These are phyloP conservation scores for Plutella xylostella DNA, from an alignment of 2,888 invertebrate species.

Conservation along the genomic window DNA sequence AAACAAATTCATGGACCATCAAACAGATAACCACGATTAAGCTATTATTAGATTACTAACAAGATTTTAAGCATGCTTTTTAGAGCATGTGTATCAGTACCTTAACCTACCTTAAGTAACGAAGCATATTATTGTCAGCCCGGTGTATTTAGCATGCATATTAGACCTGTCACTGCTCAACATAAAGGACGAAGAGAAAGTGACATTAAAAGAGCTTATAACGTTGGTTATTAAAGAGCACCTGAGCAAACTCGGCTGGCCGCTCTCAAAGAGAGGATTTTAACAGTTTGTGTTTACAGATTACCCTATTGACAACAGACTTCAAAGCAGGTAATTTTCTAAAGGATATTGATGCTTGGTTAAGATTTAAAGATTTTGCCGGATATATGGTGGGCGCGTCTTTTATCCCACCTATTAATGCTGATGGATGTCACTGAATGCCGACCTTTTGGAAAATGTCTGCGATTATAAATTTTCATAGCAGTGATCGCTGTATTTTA, in stretches of 20 bases:
- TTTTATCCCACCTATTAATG: no score
- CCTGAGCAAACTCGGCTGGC: conserved; percentile 54
- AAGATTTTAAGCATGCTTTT: no score
- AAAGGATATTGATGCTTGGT: conserved; percentile 33
- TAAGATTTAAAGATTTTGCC: conserved; percentile 26
- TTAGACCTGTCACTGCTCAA: conserved; percentile 18
- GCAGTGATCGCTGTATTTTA: no score
- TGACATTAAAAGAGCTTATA: conserved; percentile 17
- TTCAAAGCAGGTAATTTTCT: conserved; percentile 56
- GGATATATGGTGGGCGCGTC: conserved; percentile 29
- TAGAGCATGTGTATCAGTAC: no score
- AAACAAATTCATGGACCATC: no score
- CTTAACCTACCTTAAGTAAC: no score
- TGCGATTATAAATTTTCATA: no score
- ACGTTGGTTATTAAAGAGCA: conserved; percentile 23
- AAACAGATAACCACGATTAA: no score
- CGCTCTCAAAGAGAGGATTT: conserved; percentile 56
- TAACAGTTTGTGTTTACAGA: conserved; percentile 64
- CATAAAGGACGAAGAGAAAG: conserved; percentile 15
- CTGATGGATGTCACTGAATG: no score
- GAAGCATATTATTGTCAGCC: no score
- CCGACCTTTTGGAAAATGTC: no score
- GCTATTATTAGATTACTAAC: no score
- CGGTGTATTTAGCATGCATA: conserved; percentile 13
- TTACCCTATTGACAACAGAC: conserved; percentile 54